Conservation (phyloP, 2,888 invertebrate genomes). For the Temnothorax rugatulus region DNA sequence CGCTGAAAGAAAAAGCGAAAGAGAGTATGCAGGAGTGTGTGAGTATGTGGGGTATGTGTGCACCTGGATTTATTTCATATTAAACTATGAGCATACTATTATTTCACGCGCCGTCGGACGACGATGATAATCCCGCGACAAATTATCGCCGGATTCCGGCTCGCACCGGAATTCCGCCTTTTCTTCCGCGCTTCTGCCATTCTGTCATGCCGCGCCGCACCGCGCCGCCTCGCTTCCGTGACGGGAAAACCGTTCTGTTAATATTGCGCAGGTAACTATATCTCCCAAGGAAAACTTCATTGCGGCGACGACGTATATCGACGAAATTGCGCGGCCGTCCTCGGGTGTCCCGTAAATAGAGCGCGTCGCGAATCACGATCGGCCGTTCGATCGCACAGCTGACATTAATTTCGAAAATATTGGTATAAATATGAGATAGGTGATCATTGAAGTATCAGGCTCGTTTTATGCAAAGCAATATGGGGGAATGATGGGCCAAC, state of each 20-base stretch:
- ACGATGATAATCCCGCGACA: slow-evolving; percentile 67
- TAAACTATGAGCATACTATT: slow-evolving; percentile 67
- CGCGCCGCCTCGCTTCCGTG: slow-evolving; percentile 8
- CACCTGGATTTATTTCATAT: slow-evolving; percentile 69
- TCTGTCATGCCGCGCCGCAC: slow-evolving; percentile 58
- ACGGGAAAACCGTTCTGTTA: slow-evolving; percentile 31
- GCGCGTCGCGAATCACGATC: slow-evolving; percentile 6
- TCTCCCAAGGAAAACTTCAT: slow-evolving; percentile 37
- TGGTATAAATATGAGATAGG: background rate
- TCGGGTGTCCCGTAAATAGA: slow-evolving; percentile 9
- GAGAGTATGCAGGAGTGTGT: background rate
- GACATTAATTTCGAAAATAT: background rate
- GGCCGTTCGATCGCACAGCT: background rate
- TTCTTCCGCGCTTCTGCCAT: slow-evolving; percentile 57
- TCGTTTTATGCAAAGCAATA: no score
- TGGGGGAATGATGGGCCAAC: no score
- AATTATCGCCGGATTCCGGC: slow-evolving; percentile 65
- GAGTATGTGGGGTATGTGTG: background rate
- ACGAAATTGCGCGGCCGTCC: slow-evolving; percentile 5
- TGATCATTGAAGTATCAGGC: no score
- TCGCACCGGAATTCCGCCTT: slow-evolving; percentile 61
- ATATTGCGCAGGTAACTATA: slow-evolving; percentile 34
- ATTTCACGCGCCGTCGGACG: slow-evolving; percentile 70
- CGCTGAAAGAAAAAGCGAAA: background rate
- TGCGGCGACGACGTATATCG: slow-evolving; percentile 28